phyloP scores from a whole-genome alignment of 1,140 invertebrate species.

The Himalopsyche phryganea region DNA sequence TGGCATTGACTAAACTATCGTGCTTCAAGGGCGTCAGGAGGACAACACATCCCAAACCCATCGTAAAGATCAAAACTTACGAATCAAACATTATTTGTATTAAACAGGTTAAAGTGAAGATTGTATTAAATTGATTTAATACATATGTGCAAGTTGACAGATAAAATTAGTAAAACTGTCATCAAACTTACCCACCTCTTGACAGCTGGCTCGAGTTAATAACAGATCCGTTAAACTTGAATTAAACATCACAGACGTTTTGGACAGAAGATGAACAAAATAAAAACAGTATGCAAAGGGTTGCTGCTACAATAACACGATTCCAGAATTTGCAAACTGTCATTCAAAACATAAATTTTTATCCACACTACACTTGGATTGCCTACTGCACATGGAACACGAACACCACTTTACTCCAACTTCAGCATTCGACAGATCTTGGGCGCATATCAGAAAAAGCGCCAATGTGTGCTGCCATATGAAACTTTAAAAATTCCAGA shows the following conservation, averaged over 20 bases:
- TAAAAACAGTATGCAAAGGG: not conserved
- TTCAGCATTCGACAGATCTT: too few relatives aligned
- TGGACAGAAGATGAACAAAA: not conserved
- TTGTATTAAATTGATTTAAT: too few relatives aligned
- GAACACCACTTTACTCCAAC: too few relatives aligned
- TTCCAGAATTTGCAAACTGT: not conserved
- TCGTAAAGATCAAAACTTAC: too few relatives aligned
- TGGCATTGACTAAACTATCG: too few relatives aligned
- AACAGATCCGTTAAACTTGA: conserved; percentile 31
- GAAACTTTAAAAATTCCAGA: too few relatives aligned
- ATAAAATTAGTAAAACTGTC: conserved; percentile 20
- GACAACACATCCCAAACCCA: not conserved
- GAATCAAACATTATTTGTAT: too few relatives aligned
- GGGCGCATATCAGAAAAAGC: too few relatives aligned
- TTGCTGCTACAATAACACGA: not conserved
- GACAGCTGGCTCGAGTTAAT: conserved; percentile 54
- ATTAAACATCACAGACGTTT: conserved; percentile 21
- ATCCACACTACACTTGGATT: not conserved
- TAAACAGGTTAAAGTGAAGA: too few relatives aligned
- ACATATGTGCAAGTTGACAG: conserved; percentile 2
- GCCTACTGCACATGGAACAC: too few relatives aligned
- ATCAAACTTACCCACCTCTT: conserved; percentile 61
- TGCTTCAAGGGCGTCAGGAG: conserved; percentile 31
- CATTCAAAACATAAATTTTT: not conserved
- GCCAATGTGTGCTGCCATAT: too few relatives aligned